phyloP scores from a whole-genome alignment of 2,113 vertebrate genomes.

The Puma concolor region DNA sequence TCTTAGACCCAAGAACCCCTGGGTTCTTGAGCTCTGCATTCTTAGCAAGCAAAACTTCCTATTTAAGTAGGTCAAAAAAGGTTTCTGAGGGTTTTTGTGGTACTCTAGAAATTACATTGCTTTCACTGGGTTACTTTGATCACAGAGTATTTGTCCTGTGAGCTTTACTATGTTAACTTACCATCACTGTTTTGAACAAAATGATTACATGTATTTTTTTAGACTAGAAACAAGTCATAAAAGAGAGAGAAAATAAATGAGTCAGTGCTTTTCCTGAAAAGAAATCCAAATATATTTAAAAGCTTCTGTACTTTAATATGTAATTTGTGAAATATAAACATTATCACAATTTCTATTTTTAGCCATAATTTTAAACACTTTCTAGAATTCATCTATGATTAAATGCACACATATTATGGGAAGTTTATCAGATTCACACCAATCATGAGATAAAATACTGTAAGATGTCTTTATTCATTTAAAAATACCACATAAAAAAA shows the following conservation, averaged over 20 bases:
- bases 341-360: constrained; percentile 46
- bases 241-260: constrained; percentile 19
- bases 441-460: not conserved
- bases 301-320: not conserved
- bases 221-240: not conserved
- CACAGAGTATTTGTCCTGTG: constrained; percentile 54
- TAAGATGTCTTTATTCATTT: not conserved
- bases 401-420: not conserved
- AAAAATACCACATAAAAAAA: constrained; percentile 42
- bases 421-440: not conserved
- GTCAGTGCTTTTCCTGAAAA: constrained; percentile 59
- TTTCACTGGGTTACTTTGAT: constrained; percentile 59
- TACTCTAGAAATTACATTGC: constrained; percentile 62
- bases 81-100: constrained; percentile 57
- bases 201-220: not conserved
- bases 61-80: constrained; percentile 62
- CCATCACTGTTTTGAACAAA: not conserved
- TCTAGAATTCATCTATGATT: constrained; percentile 18
- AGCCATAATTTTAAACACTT: constrained; percentile 11
- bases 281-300: not conserved
- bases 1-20: not conserved
- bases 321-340: not conserved
- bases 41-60: constrained; percentile 50
- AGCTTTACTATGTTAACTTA: not conserved
- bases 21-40: not conserved